Conservation (phyloP, 2,113 vertebrate genomes). For the Sigmodon hispidus region DNA sequence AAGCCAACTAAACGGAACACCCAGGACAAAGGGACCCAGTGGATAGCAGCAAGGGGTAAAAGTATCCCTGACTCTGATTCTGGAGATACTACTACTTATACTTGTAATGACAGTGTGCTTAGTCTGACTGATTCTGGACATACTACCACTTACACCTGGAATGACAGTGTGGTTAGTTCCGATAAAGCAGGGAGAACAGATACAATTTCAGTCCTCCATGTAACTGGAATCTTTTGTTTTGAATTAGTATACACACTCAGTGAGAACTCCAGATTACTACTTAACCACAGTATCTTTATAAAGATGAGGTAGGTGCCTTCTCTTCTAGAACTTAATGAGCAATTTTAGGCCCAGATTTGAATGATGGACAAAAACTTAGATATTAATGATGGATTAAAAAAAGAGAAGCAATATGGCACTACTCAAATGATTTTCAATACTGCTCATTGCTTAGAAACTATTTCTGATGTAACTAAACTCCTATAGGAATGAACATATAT, state of each 20-base stretch:
- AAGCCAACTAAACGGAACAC: background rate
- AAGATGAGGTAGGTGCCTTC: background rate
- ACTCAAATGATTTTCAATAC: background rate
- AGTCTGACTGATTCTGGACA: background rate
- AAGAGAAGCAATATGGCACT: background rate
- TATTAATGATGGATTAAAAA: background rate
- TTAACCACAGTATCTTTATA: background rate
- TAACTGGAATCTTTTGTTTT: background rate
- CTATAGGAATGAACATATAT: background rate
- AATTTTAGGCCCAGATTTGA: background rate
- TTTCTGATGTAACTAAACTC: background rate
- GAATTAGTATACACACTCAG: background rate
- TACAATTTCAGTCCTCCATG: background rate
- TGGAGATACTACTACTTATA: background rate
- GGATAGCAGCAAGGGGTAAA: background rate
- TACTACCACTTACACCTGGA: background rate
- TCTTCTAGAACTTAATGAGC: background rate
- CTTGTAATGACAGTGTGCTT: background rate
- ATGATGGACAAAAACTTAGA: background rate
- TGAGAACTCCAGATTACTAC: background rate
- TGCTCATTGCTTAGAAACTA: background rate
- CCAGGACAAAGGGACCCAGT: background rate
- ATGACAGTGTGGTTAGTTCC: background rate
- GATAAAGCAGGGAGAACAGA: background rate
- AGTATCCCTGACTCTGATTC: background rate